Percentiles rank a stretch among this genome's conserved stretches.
Conservation (phyloP, 2,797 vertebrate species). For the Enteromius anoplus region DNA sequence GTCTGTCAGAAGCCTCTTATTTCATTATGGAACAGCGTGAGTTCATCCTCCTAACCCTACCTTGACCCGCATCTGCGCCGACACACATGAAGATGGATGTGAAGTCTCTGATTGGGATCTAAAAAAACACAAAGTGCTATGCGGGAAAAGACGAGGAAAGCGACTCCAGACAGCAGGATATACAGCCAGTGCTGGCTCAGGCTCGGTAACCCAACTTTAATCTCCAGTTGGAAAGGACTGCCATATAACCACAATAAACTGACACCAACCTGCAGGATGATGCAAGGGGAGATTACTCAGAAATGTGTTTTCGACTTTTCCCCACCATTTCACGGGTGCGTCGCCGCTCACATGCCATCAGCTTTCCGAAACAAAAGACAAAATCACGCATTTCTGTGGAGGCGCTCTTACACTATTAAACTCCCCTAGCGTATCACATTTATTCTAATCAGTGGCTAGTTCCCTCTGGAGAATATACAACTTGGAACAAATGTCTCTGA, state of each 20-base stretch:
- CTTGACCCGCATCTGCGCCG: constrained; percentile 53
- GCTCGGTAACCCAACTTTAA: constrained; percentile 62
- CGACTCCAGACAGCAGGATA: constrained; percentile 54
- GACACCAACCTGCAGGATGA: constrained; percentile 58
- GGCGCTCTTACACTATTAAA: constrained; percentile 13
- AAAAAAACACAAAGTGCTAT: constrained; percentile 49
- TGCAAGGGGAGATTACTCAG: constrained; percentile 51
- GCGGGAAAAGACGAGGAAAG: constrained; percentile 41
- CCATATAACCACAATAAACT: constrained; percentile 54
- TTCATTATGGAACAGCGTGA: constrained; percentile 63
- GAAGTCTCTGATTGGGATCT: constrained; percentile 66
- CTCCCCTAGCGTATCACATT: constrained; percentile 11
- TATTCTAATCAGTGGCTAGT: constrained; percentile 36
- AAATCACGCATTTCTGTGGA: neutral
- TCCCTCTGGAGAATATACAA: constrained; percentile 17
- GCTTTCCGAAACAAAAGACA: neutral
- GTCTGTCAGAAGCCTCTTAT: constrained; percentile 57
- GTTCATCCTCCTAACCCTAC: constrained; percentile 53
- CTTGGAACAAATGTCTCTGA: constrained; percentile 24
- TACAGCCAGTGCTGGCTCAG: constrained; percentile 52
- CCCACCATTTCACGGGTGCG: neutral
- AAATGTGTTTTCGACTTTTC: constrained; percentile 56
- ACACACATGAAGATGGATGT: constrained; percentile 55
- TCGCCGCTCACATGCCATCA: neutral
- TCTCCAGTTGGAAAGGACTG: constrained; percentile 66